Evolutionary conservation across 2,113 vertebrate genomes (phyloP).

Genomic region (Silurus meridionalis): DNA sequence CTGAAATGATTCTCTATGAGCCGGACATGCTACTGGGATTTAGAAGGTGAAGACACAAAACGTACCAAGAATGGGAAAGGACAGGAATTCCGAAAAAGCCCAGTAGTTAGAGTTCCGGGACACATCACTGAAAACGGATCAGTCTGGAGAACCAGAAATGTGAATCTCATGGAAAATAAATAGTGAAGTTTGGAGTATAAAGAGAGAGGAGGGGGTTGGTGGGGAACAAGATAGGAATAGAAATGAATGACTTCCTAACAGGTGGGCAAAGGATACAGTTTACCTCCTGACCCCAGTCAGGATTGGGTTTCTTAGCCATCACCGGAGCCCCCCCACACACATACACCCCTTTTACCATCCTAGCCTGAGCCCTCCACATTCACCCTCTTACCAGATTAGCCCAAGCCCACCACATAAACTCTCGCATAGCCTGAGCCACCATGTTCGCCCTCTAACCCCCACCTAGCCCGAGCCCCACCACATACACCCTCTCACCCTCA

Average conservation of each 20-base stretch:
- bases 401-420: too few species aligned
- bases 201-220: background rate
- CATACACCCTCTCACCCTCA: too few species aligned
- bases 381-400: too few species aligned
- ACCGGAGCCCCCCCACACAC: slow-evolving; percentile 49
- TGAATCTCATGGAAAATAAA: background rate
- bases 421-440: too few species aligned
- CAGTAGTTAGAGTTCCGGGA: too few species aligned
- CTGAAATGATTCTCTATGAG: slow-evolving; percentile 37
- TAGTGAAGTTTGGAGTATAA: background rate
- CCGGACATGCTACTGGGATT: background rate
- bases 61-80: background rate
- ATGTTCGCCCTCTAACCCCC: too few species aligned
- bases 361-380: too few species aligned
- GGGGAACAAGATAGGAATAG: slow-evolving; percentile 43
- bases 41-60: background rate
- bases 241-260: slow-evolving; percentile 70
- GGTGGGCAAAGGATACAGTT: slow-evolving; percentile 57
- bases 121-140: too few species aligned
- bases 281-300: slow-evolving; percentile 52
- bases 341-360: too few species aligned
- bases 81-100: background rate
- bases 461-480: too few species aligned
- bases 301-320: slow-evolving; percentile 60
- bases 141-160: background rate